A percentile compares a stretch with the other conserved stretches of the same genome.
These are phyloP conservation scores for Diachasmimorpha longicaudata DNA, from an alignment of 1,140 invertebrate genomes.

Conservation along the genomic window DNA sequence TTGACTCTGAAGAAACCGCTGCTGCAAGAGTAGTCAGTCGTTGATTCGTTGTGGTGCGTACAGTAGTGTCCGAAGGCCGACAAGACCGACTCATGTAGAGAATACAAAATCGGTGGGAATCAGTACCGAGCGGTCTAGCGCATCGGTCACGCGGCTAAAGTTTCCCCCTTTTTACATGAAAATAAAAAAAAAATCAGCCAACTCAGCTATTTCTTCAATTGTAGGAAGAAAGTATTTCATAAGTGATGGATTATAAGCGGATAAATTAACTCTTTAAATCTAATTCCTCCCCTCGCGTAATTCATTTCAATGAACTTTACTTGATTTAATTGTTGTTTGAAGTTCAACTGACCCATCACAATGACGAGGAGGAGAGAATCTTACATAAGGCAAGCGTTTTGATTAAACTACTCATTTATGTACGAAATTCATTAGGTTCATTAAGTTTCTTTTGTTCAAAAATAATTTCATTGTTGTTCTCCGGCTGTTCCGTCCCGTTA, in stretches of 20 bases:
- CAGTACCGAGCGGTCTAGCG: conserved; percentile 9
- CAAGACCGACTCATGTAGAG: neutral
- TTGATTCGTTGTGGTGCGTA: neutral
- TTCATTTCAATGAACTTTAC: neutral
- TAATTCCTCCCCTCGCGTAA: neutral
- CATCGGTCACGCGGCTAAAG: neutral
- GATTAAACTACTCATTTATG: neutral
- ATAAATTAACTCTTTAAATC: neutral
- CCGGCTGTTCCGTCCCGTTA: neutral
- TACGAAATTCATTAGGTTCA: neutral
- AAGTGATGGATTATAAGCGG: neutral
- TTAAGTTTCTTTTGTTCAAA: neutral
- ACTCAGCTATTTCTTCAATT: neutral
- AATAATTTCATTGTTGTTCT: neutral
- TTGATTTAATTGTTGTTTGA: neutral
- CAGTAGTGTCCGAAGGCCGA: neutral
- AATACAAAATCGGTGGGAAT: neutral
- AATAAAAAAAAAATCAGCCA: neutral
- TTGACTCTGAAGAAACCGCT: neutral
- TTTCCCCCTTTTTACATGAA: neutral
- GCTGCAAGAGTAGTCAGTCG: neutral
- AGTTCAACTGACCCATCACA: neutral
- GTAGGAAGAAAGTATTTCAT: neutral
- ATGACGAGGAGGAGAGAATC: neutral
- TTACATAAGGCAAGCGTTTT: conserved; percentile 21